Evolutionary conservation across 2,888 invertebrate genomes (phyloP), one percentile per base, ranked within the genome.

Genomic region (Cabera pusaria): DNA sequence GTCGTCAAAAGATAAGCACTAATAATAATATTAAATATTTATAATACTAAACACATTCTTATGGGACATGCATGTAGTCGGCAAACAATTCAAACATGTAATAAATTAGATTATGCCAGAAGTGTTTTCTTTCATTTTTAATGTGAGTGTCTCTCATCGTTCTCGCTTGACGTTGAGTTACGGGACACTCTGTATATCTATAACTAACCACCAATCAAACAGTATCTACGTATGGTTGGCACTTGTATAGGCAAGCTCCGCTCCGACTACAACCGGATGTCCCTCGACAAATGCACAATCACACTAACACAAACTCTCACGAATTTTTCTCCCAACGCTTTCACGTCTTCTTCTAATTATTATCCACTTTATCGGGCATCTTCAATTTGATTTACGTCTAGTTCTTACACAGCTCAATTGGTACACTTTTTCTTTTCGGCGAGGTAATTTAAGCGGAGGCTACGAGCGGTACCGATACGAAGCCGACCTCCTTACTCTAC

Each of bases 301-400:
- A 83, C 78, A 86, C 79, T 78, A 83, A 80, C 77, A 72, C 74
- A 78, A 80, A 77, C 84, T 88, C 87, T 86, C 86, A 88, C 87
- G 85, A 87, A 85, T 87, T 86, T 87, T 86, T 85, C 87, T 87
- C 87, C 84, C 87, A 86, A 82, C 86, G 67, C 88, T 87, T 87
- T 88, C 87, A 79, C 87, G 72, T 79, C 84, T 81, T 81, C 87
- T 79, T 84, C 86, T 88, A 87, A 88, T 88, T 88, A 88, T 87
- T 86, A 88, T 83, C 85, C 82, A 88, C 87, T 88, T 87, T 87
- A 88, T 87, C 87, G 84, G 77, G 76, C 87, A 87, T 87, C 88
- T 87, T 85, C 86, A 87, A 85, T 88, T 87, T 87, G 87, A 87
- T 87, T 87, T 87, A 88, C 86, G 80, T 83, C 82, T 81, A 79